These are phyloP conservation scores for Sebastes schlegelii DNA, from an alignment of 2,113 vertebrate genomes.

Conservation along the genomic window DNA sequence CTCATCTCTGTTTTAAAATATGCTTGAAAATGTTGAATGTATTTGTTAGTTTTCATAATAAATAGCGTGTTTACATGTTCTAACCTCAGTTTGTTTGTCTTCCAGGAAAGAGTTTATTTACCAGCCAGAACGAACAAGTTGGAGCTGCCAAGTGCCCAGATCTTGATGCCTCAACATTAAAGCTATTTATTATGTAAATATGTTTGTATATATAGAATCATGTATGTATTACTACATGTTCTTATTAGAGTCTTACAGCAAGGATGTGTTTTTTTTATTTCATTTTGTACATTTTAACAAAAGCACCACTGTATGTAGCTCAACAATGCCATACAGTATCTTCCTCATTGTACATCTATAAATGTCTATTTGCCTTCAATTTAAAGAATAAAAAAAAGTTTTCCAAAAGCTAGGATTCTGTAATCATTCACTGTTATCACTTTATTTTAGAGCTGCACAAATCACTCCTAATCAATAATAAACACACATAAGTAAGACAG, in stretches of 20 bases:
- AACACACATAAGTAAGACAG: not conserved
- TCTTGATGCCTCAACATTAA: conserved; percentile 46
- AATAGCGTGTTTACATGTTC: not conserved
- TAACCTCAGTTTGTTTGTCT: conserved; percentile 60
- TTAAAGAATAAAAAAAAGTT: conserved; percentile 25
- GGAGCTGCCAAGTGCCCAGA: conserved; percentile 83
- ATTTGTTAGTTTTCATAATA: not conserved
- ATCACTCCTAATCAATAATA: not conserved
- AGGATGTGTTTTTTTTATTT: conserved; percentile 15
- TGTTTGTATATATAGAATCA: conserved; percentile 60
- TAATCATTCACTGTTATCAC: not conserved
- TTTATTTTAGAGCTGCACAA: not conserved
- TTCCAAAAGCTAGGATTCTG: not conserved
- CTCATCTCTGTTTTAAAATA: not conserved
- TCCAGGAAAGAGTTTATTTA: conserved; percentile 84
- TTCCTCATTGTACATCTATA: conserved; percentile 3
- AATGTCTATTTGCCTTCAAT: conserved; percentile 7
- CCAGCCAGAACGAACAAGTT: conserved; percentile 75
- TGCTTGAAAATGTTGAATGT: not conserved
- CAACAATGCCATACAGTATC: not conserved
- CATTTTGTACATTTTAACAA: conserved; percentile 41
- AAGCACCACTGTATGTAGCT: conserved; percentile 60
- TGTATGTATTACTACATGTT: conserved; percentile 53
- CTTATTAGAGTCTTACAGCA: conserved; percentile 1
- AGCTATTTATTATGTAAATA: conserved; percentile 81